Evolutionary conservation across 2,797 vertebrate species (phyloP).

Genomic region (Anabacerthia variegaticeps): DNA sequence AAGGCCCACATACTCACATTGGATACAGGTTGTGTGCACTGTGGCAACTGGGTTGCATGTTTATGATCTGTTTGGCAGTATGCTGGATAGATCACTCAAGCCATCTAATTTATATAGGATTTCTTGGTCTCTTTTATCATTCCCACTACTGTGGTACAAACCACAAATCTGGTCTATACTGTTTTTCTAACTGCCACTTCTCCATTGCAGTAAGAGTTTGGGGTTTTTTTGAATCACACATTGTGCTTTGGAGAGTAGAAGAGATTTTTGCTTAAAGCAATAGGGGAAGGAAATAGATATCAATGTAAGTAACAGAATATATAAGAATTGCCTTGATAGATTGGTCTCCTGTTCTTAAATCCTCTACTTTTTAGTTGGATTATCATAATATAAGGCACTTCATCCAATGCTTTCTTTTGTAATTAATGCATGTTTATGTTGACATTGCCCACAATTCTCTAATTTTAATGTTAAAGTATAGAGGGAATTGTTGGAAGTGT

Average conservation of each 20-base stretch:
- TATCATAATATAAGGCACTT: background rate
- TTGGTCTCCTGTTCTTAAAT: background rate
- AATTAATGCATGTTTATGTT: background rate
- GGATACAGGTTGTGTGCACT: rapidly evolving
- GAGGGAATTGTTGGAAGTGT: background rate
- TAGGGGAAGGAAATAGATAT: background rate
- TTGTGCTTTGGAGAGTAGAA: background rate
- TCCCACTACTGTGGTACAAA: background rate
- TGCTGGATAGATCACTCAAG: background rate
- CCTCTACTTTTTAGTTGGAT: background rate
- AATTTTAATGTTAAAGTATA: background rate
- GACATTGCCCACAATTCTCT: background rate
- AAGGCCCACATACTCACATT: rapidly evolving
- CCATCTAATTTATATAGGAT: background rate
- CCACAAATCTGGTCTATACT: no score
- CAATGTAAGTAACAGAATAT: background rate
- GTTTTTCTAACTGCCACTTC: background rate
- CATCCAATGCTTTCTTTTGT: background rate
- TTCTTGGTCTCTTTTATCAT: background rate
- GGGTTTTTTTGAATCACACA: background rate
- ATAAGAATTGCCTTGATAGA: background rate
- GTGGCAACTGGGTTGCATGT: background rate
- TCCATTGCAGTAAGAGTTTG: background rate
- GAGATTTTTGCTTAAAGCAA: background rate
- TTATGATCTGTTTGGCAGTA: background rate